phyloP scores from a whole-genome alignment of 2,888 invertebrate genomes.

The Caenorhabditis sp. region DNA sequence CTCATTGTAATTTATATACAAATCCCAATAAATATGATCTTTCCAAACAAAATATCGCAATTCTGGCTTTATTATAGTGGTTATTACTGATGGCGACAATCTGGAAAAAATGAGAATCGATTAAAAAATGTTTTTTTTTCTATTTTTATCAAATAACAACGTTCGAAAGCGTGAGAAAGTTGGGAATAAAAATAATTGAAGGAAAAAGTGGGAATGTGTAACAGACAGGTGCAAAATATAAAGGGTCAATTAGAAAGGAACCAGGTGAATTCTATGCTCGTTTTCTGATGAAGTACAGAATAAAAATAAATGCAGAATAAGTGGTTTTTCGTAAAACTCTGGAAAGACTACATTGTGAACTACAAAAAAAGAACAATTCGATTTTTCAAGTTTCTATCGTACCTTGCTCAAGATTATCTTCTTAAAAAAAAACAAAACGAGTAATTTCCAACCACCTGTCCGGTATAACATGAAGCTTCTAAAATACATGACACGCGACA shows the following conservation, averaged over 20 bases:
- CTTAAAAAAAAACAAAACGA: no score
- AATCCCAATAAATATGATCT: neutral
- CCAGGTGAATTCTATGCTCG: no score
- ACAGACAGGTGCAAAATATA: neutral
- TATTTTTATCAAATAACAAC: neutral
- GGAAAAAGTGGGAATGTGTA: no score
- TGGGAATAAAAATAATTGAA: neutral
- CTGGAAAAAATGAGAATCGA: neutral
- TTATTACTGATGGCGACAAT: neutral
- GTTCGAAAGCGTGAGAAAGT: neutral
- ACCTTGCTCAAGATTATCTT: no score
- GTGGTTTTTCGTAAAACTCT: no score
- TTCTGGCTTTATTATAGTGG: neutral
- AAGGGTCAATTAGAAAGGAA: neutral
- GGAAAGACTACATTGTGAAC: no score
- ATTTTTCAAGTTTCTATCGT: no score
- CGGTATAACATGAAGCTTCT: neutral
- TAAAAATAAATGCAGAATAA: no score
- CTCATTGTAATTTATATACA: neutral
- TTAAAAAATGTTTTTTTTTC: neutral
- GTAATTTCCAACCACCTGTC: neutral
- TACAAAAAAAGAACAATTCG: no score
- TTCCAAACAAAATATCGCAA: neutral
- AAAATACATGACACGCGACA: neutral
- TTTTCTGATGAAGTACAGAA: no score